Percentiles rank a stretch among this genome's conserved stretches.
Evolutionary conservation across 2,888 invertebrate species (phyloP).

Genomic region (Arenicola marina): DNA sequence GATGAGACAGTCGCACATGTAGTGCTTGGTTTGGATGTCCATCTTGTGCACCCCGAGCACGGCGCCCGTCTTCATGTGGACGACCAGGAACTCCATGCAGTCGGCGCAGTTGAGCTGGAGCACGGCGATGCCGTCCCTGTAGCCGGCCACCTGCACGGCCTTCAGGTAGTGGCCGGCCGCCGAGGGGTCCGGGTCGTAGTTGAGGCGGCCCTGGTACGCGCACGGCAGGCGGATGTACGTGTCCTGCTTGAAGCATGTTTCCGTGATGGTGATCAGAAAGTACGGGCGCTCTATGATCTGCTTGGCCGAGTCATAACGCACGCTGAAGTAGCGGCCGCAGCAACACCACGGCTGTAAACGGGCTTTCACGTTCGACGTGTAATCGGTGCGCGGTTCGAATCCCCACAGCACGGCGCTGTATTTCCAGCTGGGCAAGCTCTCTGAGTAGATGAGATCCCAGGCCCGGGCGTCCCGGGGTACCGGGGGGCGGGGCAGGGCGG

Average conservation of each 20-base stretch:
- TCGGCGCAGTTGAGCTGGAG: slow-evolving; percentile 28
- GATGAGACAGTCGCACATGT: slow-evolving; percentile 39
- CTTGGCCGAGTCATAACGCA: slow-evolving; percentile 28
- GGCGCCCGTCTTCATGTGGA: slow-evolving; percentile 38
- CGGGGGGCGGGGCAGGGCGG: not conserved
- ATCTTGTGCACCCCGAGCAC: slow-evolving; percentile 35
- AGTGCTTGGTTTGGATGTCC: slow-evolving; percentile 29
- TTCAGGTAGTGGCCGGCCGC: slow-evolving; percentile 36
- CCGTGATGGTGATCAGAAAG: slow-evolving; percentile 33
- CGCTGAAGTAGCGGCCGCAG: slow-evolving; percentile 29
- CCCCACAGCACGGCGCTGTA: slow-evolving; percentile 38
- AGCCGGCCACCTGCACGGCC: slow-evolving; percentile 37
- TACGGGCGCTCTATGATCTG: slow-evolving; percentile 30
- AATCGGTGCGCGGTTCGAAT: slow-evolving; percentile 38
- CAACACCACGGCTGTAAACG: slow-evolving; percentile 40
- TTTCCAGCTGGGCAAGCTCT: slow-evolving; percentile 32
- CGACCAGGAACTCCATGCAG: slow-evolving; percentile 34
- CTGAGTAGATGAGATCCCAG: slow-evolving; percentile 14
- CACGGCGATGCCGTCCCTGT: slow-evolving; percentile 36
- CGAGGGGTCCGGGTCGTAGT: slow-evolving; percentile 34
- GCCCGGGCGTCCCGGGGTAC: not conserved
- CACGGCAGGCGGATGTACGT: slow-evolving; percentile 35
- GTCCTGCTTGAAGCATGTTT: slow-evolving; percentile 35
- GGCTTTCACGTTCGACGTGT: slow-evolving; percentile 35
- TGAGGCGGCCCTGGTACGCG: slow-evolving; percentile 29